Percentiles rank a stretch among this genome's conserved stretches.
Evolutionary conservation across 2,797 vertebrate genomes (phyloP).

Genomic region (Myotis planiceps): DNA sequence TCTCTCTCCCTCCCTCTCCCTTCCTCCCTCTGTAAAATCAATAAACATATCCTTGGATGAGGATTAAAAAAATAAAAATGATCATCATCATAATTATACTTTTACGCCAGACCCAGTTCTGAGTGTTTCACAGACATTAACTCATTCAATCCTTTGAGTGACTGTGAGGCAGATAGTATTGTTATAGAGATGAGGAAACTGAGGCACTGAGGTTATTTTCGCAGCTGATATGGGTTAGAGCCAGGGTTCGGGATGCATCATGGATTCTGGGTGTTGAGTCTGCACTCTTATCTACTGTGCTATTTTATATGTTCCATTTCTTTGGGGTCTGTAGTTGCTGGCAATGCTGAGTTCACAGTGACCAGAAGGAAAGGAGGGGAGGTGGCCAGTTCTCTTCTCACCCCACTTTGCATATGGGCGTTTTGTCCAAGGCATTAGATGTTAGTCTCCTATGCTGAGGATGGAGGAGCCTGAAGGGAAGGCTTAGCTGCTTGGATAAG

Average conservation of each 20-base stretch:
- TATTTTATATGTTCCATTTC: neutral
- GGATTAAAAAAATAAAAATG: neutral
- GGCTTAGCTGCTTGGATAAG: neutral
- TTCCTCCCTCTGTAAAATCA: neutral
- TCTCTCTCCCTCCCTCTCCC: too few species aligned
- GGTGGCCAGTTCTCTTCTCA: neutral
- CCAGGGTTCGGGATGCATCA: fast-evolving
- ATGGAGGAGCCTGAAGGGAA: neutral
- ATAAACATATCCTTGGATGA: neutral
- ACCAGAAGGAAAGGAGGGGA: neutral
- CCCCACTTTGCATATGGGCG: neutral
- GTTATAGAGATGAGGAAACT: neutral
- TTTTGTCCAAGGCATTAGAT: neutral
- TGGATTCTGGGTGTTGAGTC: neutral
- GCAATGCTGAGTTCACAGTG: neutral
- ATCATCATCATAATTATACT: neutral
- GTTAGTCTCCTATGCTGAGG: neutral
- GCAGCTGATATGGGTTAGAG: neutral
- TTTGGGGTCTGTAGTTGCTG: neutral
- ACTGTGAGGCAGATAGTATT: neutral
- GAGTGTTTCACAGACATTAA: neutral
- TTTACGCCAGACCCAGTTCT: neutral
- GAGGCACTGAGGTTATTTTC: neutral
- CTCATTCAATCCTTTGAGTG: neutral
- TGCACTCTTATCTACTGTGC: neutral